phyloP scores from a whole-genome alignment of 2,113 vertebrate genomes.

The Alouatta palliata region DNA sequence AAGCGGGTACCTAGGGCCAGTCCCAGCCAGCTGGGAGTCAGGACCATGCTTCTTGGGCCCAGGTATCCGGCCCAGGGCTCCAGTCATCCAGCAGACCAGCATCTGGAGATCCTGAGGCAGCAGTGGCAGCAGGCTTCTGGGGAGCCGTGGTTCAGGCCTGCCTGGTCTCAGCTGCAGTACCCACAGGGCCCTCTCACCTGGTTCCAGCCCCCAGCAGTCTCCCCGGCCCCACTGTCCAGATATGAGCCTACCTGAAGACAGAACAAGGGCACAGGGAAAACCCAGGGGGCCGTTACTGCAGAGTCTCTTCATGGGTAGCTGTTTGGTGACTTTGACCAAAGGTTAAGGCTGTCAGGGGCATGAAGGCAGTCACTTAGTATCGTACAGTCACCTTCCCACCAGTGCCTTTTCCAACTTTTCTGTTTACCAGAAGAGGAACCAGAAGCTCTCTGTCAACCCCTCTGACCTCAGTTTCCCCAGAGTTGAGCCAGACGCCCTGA shows the following conservation, averaged over 20 bases:
- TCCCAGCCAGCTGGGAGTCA: background rate
- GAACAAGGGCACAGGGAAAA: background rate
- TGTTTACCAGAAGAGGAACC: background rate
- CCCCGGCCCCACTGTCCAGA: background rate
- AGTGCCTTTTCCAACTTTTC: background rate
- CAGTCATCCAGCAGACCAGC: background rate
- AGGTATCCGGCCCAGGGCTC: background rate
- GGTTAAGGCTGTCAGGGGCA: background rate
- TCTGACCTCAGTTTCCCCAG: background rate
- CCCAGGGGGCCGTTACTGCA: background rate
- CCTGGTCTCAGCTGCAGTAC: background rate
- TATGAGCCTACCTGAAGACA: background rate
- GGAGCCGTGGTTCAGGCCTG: background rate
- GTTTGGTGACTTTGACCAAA: background rate
- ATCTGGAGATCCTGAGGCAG: background rate
- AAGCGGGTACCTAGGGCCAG: background rate
- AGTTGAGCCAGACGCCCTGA: background rate
- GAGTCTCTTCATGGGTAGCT: background rate
- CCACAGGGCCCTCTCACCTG: background rate
- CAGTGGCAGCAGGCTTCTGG: background rate
- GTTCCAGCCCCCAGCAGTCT: background rate
- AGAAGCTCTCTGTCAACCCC: background rate
- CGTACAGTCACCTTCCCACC: background rate
- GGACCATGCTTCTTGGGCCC: background rate
- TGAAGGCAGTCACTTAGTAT: background rate